phyloP scores from a whole-genome alignment of 1,140 invertebrate species.

The Trypoxylus dichotomus region DNA sequence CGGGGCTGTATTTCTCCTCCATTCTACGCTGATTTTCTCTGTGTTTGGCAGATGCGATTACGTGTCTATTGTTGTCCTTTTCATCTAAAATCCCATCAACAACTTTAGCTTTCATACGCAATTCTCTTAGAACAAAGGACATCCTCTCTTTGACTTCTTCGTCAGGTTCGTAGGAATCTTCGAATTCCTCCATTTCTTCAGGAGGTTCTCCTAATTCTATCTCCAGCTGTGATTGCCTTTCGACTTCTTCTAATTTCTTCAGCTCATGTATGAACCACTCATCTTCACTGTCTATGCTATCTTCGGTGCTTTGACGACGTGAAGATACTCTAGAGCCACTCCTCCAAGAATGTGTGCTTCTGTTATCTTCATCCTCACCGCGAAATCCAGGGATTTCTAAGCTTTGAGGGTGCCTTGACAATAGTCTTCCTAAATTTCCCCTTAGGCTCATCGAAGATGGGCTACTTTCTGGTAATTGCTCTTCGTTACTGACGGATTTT shows the following conservation, averaged over 20 bases:
- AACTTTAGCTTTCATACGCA: conserved; percentile 67
- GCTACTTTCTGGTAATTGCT: conserved; percentile 58
- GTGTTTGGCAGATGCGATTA: conserved; percentile 54
- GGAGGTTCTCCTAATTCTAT: conserved; percentile 63
- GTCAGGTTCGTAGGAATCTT: conserved; percentile 62
- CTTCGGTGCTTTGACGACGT: conserved; percentile 85
- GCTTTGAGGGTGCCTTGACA: conserved; percentile 73
- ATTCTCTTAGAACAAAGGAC: conserved; percentile 73
- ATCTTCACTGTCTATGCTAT: conserved; percentile 90
- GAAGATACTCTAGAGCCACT: conserved; percentile 85
- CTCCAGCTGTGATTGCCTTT: conserved; percentile 71
- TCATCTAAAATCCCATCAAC: conserved; percentile 49
- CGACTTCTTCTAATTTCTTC: conserved; percentile 82
- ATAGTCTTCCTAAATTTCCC: conserved; percentile 61
- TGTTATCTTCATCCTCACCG: conserved; percentile 77
- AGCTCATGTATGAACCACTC: conserved; percentile 92
- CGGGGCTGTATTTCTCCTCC: conserved; percentile 36
- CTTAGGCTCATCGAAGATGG: conserved; percentile 64
- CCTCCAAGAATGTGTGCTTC: conserved; percentile 82
- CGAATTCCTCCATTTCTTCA: conserved; percentile 62
- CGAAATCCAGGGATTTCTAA: conserved; percentile 73
- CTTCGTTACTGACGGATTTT: conserved; percentile 37
- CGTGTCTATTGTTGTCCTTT: conserved; percentile 47
- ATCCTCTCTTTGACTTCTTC: conserved; percentile 76
- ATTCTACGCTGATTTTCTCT: conserved; percentile 49